These are phyloP conservation scores for Lepisosteus oculatus DNA, from an alignment of 2,113 vertebrate genomes.

Conservation along the genomic window DNA sequence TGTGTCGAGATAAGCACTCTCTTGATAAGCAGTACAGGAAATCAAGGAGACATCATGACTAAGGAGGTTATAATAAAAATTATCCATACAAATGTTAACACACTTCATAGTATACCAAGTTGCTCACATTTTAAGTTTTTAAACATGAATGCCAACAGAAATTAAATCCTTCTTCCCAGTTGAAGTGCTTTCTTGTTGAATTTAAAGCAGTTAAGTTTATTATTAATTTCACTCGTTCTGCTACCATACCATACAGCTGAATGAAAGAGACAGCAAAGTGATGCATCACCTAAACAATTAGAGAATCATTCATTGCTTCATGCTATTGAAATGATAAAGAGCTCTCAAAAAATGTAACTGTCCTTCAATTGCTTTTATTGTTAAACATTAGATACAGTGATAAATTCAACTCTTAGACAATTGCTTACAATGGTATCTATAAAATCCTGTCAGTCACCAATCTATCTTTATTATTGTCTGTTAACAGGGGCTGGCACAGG, in stretches of 20 bases:
- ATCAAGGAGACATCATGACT: no score
- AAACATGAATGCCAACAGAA: no score
- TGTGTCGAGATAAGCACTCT: no score
- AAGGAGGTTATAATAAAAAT: no score
- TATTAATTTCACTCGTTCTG: constrained; percentile 56
- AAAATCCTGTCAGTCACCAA: constrained; percentile 34
- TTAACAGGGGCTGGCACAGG: constrained; percentile 33
- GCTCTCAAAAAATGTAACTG: constrained; percentile 36
- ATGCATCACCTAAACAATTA: constrained; percentile 63
- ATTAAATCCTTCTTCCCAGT: background rate
- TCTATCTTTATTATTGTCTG: constrained; percentile 57
- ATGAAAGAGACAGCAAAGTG: constrained; percentile 43
- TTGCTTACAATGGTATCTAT: constrained; percentile 39
- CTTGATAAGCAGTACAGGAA: no score
- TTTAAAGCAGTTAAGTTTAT: constrained; percentile 36
- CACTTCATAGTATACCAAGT: no score
- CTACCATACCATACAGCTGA: constrained; percentile 26
- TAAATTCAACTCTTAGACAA: constrained; percentile 43
- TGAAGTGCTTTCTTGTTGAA: constrained; percentile 31
- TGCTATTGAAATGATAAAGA: constrained; percentile 46
- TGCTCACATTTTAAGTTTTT: no score
- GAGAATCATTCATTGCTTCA: constrained; percentile 40
- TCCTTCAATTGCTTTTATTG: constrained; percentile 50
- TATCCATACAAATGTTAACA: no score
- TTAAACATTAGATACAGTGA: constrained; percentile 45